Conservation (phyloP, 1,140 invertebrate genomes). For the Ostrea denselamellosa region DNA sequence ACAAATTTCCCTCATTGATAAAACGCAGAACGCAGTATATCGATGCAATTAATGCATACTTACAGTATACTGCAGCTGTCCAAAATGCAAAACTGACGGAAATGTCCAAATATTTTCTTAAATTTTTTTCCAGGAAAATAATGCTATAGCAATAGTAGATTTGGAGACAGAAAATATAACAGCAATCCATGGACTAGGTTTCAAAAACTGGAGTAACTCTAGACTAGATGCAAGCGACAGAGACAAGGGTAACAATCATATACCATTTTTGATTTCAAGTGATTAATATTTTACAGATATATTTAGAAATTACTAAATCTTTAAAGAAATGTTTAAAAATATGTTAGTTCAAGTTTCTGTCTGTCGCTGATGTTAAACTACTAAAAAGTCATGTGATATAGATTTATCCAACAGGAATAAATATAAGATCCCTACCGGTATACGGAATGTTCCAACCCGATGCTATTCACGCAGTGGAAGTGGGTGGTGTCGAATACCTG, state of each 20-base stretch:
- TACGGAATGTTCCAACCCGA: constrained; percentile 66
- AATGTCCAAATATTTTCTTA: not conserved
- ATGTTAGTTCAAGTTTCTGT: too few species aligned
- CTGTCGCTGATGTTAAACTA: too few species aligned
- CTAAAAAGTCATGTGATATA: too few species aligned
- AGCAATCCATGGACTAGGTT: constrained; percentile 48
- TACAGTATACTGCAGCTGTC: too few species aligned
- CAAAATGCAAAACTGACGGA: not conserved
- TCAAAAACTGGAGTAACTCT: constrained; percentile 51
- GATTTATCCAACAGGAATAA: constrained; percentile 46
- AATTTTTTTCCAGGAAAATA: constrained; percentile 46
- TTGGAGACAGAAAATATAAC: constrained; percentile 45
- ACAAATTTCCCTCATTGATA: too few species aligned
- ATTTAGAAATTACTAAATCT: too few species aligned
- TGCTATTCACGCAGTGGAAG: constrained; percentile 44
- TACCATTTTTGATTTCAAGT: too few species aligned
- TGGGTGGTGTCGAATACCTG: constrained; percentile 50
- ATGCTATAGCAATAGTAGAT: constrained; percentile 50
- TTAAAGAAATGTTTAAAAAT: too few species aligned
- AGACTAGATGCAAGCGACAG: constrained; percentile 50
- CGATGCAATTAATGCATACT: too few species aligned
- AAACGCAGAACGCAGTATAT: too few species aligned
- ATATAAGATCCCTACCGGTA: constrained; percentile 55
- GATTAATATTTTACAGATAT: too few species aligned
- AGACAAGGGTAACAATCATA: constrained; percentile 35